A percentile compares a stretch with the other conserved stretches of the same genome.
These are phyloP conservation scores for Falco rusticolus DNA, from an alignment of 2,797 vertebrate species.

Conservation along the genomic window DNA sequence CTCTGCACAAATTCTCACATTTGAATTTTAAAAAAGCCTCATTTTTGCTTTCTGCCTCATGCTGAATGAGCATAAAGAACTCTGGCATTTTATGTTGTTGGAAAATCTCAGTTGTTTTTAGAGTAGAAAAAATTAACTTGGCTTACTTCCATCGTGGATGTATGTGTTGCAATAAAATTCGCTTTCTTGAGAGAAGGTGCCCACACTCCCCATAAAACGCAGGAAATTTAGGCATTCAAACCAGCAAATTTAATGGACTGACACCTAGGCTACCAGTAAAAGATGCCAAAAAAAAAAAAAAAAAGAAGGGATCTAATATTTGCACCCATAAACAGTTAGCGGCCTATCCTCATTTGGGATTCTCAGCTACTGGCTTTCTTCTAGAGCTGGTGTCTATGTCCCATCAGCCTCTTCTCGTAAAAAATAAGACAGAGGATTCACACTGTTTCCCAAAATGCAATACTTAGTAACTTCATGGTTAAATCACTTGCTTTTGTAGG, in stretches of 20 bases:
- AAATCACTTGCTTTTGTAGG: background rate
- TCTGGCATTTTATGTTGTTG: background rate
- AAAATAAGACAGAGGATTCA: background rate
- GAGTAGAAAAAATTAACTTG: conserved; percentile 2
- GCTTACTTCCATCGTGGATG: background rate
- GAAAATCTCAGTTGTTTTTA: background rate
- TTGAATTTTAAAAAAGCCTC: background rate
- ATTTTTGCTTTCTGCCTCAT: background rate
- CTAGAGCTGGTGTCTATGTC: background rate
- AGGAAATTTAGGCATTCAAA: background rate
- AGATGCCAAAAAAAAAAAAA: background rate
- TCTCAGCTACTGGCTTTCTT: background rate
- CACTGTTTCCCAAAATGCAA: background rate
- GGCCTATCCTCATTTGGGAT: background rate
- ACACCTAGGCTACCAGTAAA: background rate
- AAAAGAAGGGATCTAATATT: background rate
- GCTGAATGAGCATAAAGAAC: background rate
- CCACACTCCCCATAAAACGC: background rate
- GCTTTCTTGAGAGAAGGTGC: background rate
- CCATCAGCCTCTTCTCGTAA: background rate
- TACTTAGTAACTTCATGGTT: background rate
- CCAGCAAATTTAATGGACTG: background rate
- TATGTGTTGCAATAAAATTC: background rate
- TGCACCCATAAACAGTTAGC: background rate
- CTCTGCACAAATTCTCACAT: background rate